Evolutionary conservation across 2,113 vertebrate genomes (phyloP).

Genomic region (Corythornis vintsioides): DNA sequence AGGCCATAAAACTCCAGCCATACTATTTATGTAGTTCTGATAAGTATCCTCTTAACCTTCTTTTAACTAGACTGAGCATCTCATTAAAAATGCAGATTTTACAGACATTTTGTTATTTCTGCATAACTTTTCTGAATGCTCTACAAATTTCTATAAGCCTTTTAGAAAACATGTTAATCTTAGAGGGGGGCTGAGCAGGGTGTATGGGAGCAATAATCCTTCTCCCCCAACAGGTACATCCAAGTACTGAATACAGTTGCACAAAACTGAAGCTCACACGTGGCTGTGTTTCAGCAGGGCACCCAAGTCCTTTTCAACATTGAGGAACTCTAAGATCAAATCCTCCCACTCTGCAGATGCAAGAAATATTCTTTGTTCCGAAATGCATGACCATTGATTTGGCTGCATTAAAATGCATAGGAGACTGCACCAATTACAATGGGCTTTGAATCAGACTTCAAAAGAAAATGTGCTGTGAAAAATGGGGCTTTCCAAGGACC

Average conservation of each 20-base stretch:
- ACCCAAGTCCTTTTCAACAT: background rate
- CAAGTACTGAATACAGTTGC: background rate
- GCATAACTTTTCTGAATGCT: background rate
- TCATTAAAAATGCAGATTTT: background rate
- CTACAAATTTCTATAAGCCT: background rate
- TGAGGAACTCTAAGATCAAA: background rate
- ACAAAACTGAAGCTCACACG: background rate
- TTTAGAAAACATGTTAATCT: rapidly evolving
- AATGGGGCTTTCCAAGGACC: conserved; percentile 13
- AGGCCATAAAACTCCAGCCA: background rate
- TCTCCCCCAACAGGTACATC: background rate
- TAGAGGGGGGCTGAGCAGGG: background rate
- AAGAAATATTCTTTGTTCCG: background rate
- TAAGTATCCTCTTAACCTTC: conserved; percentile 3
- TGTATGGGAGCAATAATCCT: background rate
- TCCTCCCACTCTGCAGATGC: conserved; percentile 49
- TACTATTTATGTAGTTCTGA: background rate
- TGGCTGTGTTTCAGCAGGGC: background rate
- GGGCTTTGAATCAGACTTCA: conserved; percentile 31
- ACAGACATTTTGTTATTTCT: background rate
- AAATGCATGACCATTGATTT: conserved; percentile 17
- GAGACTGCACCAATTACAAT: background rate
- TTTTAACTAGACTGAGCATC: background rate
- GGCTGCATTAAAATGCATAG: conserved; percentile 41
- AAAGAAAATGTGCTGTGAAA: conserved; percentile 42